Evolutionary conservation across 30 jellyfish, hydroid and myxozoan genomes (phyloP).

Genomic region (Aurelia aurita complex sp. Pacific): DNA sequence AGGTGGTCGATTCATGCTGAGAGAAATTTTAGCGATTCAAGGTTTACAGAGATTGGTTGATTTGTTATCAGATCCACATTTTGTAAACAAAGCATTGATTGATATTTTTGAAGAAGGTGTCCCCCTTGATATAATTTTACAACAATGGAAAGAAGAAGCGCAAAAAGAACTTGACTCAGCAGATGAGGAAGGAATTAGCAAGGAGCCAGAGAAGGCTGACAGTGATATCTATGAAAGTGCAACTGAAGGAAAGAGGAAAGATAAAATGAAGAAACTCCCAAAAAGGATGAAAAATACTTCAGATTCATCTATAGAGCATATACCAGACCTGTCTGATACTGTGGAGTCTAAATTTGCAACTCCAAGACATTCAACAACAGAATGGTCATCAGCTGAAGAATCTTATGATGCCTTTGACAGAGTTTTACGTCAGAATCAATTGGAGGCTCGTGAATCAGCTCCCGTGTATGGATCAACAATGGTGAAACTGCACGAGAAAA

Average conservation of each 20-base stretch:
- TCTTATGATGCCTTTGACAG: constrained; percentile 64
- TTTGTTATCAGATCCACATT: constrained; percentile 74
- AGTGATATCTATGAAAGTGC: constrained; percentile 56
- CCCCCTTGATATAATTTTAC: constrained; percentile 59
- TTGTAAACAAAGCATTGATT: constrained; percentile 79
- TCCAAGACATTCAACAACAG: constrained; percentile 77
- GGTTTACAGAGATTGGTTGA: constrained; percentile 70
- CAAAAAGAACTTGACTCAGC: constrained; percentile 41
- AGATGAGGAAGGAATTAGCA: constrained; percentile 17
- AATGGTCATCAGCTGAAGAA: constrained; percentile 72
- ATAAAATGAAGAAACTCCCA: not conserved
- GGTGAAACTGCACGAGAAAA: constrained; percentile 78
- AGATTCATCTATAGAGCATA: constrained; percentile 47
- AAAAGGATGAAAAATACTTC: constrained; percentile 3
- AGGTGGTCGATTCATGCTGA: constrained; percentile 93
- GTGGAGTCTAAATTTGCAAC: constrained; percentile 68
- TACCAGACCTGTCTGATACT: constrained; percentile 36
- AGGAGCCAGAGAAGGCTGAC: constrained; percentile 9
- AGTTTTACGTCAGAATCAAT: constrained; percentile 73
- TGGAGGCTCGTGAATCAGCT: constrained; percentile 84
- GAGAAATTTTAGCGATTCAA: constrained; percentile 92
- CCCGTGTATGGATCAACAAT: constrained; percentile 96
- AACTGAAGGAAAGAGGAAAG: constrained; percentile 34
- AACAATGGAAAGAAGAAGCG: constrained; percentile 77
- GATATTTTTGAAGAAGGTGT: constrained; percentile 90